phyloP scores from a whole-genome alignment of 2,113 vertebrate species.

The Muntiacus reevesi region DNA sequence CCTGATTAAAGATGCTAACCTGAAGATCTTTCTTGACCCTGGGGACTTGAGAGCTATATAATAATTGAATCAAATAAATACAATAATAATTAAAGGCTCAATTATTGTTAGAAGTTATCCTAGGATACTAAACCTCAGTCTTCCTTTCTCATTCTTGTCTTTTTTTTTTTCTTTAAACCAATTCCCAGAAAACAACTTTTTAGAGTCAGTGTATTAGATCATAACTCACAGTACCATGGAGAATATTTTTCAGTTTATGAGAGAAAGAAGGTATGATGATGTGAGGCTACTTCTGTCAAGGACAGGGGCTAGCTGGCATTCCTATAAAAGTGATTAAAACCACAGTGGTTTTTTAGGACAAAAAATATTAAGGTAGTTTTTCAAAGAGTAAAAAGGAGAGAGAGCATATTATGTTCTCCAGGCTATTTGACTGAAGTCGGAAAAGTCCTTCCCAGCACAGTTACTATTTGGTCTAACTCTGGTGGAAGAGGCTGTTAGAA shows the following conservation, averaged over 20 bases:
- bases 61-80: neutral
- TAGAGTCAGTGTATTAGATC: neutral
- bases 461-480: neutral
- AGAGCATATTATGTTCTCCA: neutral
- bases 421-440: neutral
- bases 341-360: neutral
- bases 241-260: neutral
- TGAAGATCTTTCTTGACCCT: neutral
- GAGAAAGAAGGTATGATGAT: neutral
- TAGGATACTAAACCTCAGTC: neutral
- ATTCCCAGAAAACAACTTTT: neutral
- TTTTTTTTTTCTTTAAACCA: neutral
- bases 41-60: neutral
- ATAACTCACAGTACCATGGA: neutral
- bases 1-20: neutral
- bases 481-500: neutral
- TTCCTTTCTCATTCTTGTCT: neutral
- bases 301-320: neutral
- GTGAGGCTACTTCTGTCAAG: neutral
- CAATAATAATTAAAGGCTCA: neutral
- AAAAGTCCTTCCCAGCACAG: neutral
- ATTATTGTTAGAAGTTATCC: neutral
- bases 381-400: neutral
- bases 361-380: neutral
- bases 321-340: neutral